Base-by-base conservation (phyloP, 2,113 vertebrate genomes). In the Geococcyx californianus region DNA sequence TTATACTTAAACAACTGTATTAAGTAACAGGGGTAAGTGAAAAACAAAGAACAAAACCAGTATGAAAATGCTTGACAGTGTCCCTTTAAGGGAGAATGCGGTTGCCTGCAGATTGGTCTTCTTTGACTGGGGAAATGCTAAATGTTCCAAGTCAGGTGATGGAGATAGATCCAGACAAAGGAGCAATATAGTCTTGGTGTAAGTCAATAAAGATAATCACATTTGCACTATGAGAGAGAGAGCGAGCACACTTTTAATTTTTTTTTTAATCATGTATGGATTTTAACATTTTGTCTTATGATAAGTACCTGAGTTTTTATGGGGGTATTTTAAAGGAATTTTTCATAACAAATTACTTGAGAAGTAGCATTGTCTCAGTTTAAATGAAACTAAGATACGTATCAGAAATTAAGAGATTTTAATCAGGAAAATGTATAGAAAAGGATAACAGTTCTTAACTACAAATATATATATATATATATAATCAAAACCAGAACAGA, bases 61-160 rank as follows among this genome's bases (percentile, higher is more conserved):
- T 34, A 45, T 81, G 36, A 87, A 90, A 84, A 38, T 95, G 86
- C 60, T 93, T 93, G 76, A 74, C 45, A 89, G 40, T 94, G 80
- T 91, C 67, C 42, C 67, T 94, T 87, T 94, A 83, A 75, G 45
- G 58, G 42, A 73, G 42, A 75, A 42, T 0, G 4, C 68, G 13
- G 5, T 52, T 86, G 14, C 13, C 10, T 54, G 24, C 25, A 75
- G 36, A 18, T 51, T 95, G 17, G 3, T 82, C 16, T 54, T 64
- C 54, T 69, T 62, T 55, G 68, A 29, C 13, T 42, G 16, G 25
- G 15, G 13, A 78, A 42, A 28, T 58, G 16, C 13, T 93, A 36
- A 45, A 79, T 85, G 28, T 31, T 49, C 52, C 60, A 68, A 44
- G 36, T 47, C 33, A 56, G 17, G 6, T 63, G 59, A 17, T 12